Base-by-base conservation (phyloP, 2,113 vertebrate species). In the Lasiurus cinereus region DNA sequence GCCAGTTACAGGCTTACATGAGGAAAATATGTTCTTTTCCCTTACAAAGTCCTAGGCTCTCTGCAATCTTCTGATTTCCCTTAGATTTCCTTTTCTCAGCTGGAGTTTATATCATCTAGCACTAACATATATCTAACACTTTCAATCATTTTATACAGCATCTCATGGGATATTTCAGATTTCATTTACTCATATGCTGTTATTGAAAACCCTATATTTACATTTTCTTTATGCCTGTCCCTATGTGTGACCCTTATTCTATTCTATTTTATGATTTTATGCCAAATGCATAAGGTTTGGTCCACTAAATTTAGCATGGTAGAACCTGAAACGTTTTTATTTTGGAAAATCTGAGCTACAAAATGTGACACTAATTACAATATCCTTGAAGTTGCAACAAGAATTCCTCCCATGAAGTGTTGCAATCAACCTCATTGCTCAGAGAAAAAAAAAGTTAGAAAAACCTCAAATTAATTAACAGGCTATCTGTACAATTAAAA, bases 331-430 rank as follows among this genome's bases (percentile, higher is more conserved):
- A 95, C 13, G 50, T 88, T 97, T 93, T 93, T 90, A 70, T 92
- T 97, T 90, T 95, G 73, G 46, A 92, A 97, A 90, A 88, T 92
- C 59, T 90, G 84, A 95, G 64, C 82, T 92, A 93, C 70, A 84
- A 92, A 94, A 95, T 85, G 96, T 97, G 78, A 90, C 93, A 84
- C 72, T 83, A 88, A 97, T 95, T 86, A 93, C 2, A 46, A 24
- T 73, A 94, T 94, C 82, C 97, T 96, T 97, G 95, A 97, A 96
- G 95, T 74, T 86, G 78, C 66, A 92, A 73, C 14, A 92, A 52
- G 77, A 91, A 89, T 96, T 89, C 94, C 82, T 94, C 82, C 22
- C 64, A 62, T 50, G 70, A 95, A 78, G 70, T 91, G 29, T 66
- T 96, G 78, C 94, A 97, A 70, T 19, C 52, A 89, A 50, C 33